A percentile compares a stretch with the other conserved stretches of the same genome.
Conservation (phyloP, 2,888 invertebrate genomes). For the Lasioglossum lativentre region DNA sequence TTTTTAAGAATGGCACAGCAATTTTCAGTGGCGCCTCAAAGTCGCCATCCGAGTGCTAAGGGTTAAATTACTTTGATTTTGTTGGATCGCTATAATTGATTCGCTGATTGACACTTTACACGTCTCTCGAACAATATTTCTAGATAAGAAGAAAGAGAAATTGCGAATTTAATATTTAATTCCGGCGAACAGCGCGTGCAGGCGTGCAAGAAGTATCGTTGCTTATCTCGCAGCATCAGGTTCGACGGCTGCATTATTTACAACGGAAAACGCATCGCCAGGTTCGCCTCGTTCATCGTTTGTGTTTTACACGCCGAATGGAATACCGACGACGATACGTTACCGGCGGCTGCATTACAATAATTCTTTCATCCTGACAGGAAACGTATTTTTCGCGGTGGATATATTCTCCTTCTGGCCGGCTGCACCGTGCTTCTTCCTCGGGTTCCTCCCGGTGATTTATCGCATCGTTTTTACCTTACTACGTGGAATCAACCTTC, state of each 20-base stretch:
- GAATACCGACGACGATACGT: conserved; percentile 36
- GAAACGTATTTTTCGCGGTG: conserved; percentile 37
- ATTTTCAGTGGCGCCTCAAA: no score
- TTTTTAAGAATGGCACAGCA: no score
- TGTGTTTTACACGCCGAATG: conserved; percentile 15
- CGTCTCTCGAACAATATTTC: not conserved
- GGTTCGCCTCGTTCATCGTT: conserved; percentile 9
- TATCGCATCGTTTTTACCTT: conserved; percentile 50
- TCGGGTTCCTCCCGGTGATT: conserved; percentile 33
- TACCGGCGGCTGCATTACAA: conserved; percentile 33
- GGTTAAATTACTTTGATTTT: no score
- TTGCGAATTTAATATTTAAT: not conserved
- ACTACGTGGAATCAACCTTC: conserved; percentile 8
- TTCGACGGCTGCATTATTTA: conserved; percentile 36
- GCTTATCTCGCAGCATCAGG: not conserved
- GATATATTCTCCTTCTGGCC: conserved; percentile 39
- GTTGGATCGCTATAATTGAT: not conserved
- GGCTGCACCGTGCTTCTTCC: conserved; percentile 47
- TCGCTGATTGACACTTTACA: not conserved
- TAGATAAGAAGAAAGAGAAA: not conserved
- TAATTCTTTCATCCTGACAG: conserved; percentile 38
- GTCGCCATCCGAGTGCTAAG: no score
- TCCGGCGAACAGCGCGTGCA: not conserved
- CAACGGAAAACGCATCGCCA: conserved; percentile 27
- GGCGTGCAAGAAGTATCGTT: not conserved